Percentiles rank a stretch among this genome's conserved stretches.
phyloP scores from a whole-genome alignment of 2,888 invertebrate species.

The Patella pellucida region DNA sequence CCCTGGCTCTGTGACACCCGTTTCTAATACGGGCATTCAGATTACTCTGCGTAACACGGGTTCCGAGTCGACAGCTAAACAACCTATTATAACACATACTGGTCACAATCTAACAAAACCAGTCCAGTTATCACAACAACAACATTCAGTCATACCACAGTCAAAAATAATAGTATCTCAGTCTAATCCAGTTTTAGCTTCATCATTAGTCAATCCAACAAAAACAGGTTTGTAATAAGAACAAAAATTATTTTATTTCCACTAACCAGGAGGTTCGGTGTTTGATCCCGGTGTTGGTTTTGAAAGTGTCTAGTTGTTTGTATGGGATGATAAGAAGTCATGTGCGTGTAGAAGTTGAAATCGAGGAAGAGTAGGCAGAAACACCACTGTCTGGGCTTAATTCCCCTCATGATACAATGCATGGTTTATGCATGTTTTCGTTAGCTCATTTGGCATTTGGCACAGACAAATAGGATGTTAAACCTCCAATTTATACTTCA shows the following conservation, averaged over 20 bases:
- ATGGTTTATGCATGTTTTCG: too few species aligned
- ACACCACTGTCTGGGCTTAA: too few species aligned
- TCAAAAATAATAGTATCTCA: slow-evolving; percentile 31
- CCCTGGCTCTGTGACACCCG: slow-evolving; percentile 6
- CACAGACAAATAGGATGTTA: too few species aligned
- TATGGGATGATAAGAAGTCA: not conserved
- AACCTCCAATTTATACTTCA: too few species aligned
- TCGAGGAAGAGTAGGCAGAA: too few species aligned
- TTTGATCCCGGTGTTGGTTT: too few species aligned
- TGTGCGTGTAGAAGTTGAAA: not conserved
- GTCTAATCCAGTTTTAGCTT: slow-evolving; percentile 20
- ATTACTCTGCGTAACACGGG: not conserved
- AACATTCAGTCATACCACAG: slow-evolving; percentile 17
- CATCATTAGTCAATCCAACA: slow-evolving; percentile 13
- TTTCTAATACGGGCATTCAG: not conserved
- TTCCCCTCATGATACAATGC: too few species aligned
- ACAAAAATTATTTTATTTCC: too few species aligned
- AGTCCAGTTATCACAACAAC: not conserved
- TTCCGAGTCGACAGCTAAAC: slow-evolving; percentile 18
- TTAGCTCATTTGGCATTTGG: too few species aligned
- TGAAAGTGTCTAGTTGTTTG: too few species aligned
- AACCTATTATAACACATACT: slow-evolving; percentile 21
- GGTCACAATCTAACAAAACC: slow-evolving; percentile 1
- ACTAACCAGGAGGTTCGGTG: too few species aligned
- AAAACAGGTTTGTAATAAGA: slow-evolving; percentile 7